phyloP scores from a whole-genome alignment of 1,140 invertebrate species.

The Tetragonula clypearis region DNA sequence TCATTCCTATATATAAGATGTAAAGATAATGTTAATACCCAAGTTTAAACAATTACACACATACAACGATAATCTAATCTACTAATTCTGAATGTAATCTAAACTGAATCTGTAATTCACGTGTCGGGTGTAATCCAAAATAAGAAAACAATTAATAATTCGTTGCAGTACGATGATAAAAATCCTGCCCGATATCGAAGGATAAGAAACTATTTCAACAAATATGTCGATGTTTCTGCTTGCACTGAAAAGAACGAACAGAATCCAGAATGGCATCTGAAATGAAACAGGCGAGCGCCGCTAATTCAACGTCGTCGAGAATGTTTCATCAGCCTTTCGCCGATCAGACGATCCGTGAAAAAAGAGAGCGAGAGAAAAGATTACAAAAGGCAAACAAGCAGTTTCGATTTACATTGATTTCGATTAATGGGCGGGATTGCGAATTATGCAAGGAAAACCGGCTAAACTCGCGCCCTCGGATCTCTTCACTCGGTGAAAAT shows the following conservation, averaged over 20 bases:
- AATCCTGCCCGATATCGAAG: background rate
- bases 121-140: no score
- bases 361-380: constrained; percentile 7
- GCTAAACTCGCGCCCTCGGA: background rate
- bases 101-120: no score
- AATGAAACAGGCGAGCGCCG: background rate
- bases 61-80: no score
- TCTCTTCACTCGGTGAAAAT: constrained; percentile 27
- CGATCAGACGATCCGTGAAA: background rate
- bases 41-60: no score
- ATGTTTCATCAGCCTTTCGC: constrained; percentile 16
- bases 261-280: background rate
- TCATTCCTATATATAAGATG: no score
- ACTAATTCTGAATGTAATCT: no score
- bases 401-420: constrained; percentile 45
- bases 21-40: no score
- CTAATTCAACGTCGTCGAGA: constrained; percentile 16
- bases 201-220: background rate
- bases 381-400: constrained; percentile 25
- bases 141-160: background rate
- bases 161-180: background rate
- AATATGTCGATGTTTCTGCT: background rate
- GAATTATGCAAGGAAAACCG: constrained; percentile 73
- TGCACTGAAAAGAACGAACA: background rate
- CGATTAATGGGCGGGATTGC: constrained; percentile 63